phyloP scores from a whole-genome alignment of 2,797 vertebrate species.

The Eospalax fontanierii region DNA sequence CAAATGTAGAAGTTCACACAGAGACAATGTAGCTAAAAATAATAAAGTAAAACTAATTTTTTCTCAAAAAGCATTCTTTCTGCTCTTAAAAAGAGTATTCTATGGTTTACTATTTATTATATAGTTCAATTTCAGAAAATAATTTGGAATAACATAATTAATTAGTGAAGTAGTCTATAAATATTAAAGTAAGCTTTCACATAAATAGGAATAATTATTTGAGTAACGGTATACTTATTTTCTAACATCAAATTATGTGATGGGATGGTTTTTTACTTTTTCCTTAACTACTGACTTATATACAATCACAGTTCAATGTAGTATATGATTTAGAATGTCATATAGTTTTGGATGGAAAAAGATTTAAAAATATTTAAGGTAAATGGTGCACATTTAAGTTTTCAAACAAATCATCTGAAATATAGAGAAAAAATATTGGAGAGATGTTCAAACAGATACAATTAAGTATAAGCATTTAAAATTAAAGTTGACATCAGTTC shows the following conservation, averaged over 20 bases:
- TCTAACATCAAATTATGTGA: neutral
- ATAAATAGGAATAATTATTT: neutral
- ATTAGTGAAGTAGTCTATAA: neutral
- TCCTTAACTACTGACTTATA: neutral
- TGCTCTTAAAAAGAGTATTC: neutral
- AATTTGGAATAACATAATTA: neutral
- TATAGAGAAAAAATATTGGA: neutral
- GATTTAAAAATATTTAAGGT: neutral
- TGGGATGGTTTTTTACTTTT: neutral
- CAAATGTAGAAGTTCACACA: neutral
- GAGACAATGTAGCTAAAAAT: neutral
- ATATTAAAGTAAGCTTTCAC: neutral
- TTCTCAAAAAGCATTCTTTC: no score
- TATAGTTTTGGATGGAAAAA: neutral
- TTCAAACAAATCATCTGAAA: neutral
- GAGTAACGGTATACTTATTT: neutral
- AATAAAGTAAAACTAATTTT: no score
- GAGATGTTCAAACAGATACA: neutral
- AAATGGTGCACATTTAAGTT: neutral
- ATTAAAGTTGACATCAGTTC: neutral
- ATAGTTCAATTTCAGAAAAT: neutral
- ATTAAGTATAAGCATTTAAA: neutral
- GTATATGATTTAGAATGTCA: slow-evolving; percentile 10
- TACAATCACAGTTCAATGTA: neutral
- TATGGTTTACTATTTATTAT: neutral